phyloP scores from a whole-genome alignment of 2,797 vertebrate species.

The Brotula barbata region DNA sequence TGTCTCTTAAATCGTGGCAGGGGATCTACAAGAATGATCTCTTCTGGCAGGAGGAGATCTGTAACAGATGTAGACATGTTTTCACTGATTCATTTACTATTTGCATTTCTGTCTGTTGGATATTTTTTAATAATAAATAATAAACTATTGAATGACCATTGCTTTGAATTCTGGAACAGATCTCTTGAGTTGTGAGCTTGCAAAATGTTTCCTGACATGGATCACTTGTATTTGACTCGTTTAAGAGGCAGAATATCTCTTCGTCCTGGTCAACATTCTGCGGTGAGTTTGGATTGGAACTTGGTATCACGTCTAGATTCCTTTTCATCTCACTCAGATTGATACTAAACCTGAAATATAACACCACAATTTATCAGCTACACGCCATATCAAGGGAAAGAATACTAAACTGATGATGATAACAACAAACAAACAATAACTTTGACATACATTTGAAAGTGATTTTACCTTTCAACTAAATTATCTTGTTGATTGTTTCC shows the following conservation, averaged over 20 bases:
- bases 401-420: background rate
- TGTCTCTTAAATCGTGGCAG: conserved; percentile 71
- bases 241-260: conserved; percentile 40
- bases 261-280: conserved; percentile 42
- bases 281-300: conserved; percentile 70
- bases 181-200: conserved; percentile 38
- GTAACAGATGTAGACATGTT: conserved; percentile 42
- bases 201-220: conserved; percentile 68
- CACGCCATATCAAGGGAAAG: background rate
- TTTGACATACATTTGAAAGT: background rate
- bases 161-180: conserved; percentile 20
- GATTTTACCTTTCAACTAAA: conserved; percentile 70
- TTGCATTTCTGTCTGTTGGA: too few relatives aligned
- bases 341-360: conserved; percentile 59
- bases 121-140: background rate
- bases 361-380: conserved; percentile 1
- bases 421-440: background rate
- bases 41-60: conserved; percentile 82
- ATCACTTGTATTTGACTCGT: conserved; percentile 25
- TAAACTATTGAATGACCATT: conserved; percentile 30
- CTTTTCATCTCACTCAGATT: conserved; percentile 10
- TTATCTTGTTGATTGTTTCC: conserved; percentile 18
- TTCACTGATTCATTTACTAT: background rate
- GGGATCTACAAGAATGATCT: conserved; percentile 74
- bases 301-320: conserved; percentile 55